Evolutionary conservation across 2,888 invertebrate species (phyloP), one percentile per base, ranked within the genome.

Genomic region (Eupithecia subumbrata): DNA sequence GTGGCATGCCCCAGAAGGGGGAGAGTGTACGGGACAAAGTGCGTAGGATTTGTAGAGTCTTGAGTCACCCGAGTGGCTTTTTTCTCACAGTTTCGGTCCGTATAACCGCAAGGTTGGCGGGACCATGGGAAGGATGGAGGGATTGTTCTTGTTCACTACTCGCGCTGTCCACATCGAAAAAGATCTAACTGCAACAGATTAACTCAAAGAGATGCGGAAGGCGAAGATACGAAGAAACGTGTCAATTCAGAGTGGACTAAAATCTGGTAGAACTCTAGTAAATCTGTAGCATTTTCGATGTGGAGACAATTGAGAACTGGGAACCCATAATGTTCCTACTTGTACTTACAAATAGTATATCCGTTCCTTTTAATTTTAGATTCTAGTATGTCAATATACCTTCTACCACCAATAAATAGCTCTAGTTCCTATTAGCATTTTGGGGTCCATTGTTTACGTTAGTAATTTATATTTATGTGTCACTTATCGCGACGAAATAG

Each of bases 401-500:
- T 45, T 43, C 68, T 68, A 68, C 68, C 22, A 25, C 68, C 18
- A 25, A 40, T 67, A n/a, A 68, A 22, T 68, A 68, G 40, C 22
- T 16, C 14, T 43, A 45, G 25, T 68, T 40, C 37, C 16, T 71
- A 45, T 34, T 71, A 52, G 30, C 52, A 70, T 66, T 63, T 63
- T 52, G 18, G 63, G 73, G 60, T 73, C 37, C 22, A 73, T 67
- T 67, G 43, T 67, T 34, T 30, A 45, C 37, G 56, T 66, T 66
- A 16, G 22, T 67, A 56, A 48, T 43, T 37, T 71, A 60, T 40
- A 30, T 66, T 56, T 60, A 68, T 68, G 69, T 60, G 45, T 56
- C 63, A 72, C 52, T 63, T 66, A 40, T 69, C 3, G 48, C 16
- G 64, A 69, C n/a, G 30, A 60, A 63, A 68, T 16, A 76, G 66